A percentile compares a stretch with the other conserved stretches of the same genome.
phyloP scores from a whole-genome alignment of 2,797 vertebrate species.

The Falco naumanni region DNA sequence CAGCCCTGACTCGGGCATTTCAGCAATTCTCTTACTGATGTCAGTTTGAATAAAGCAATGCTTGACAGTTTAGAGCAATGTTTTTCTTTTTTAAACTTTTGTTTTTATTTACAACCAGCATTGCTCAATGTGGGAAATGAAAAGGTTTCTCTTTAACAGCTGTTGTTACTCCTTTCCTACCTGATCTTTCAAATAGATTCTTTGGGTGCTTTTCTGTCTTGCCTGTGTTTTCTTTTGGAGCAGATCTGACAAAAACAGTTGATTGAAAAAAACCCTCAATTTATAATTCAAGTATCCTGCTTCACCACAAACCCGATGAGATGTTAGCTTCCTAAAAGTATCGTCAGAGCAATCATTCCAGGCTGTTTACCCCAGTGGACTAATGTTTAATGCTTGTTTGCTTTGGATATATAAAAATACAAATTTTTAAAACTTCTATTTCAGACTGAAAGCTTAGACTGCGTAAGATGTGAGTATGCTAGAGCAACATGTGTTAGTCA shows the following conservation, averaged over 20 bases:
- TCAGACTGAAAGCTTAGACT: background rate
- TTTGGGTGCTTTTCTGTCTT: background rate
- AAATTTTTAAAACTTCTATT: background rate
- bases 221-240: background rate
- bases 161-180: background rate
- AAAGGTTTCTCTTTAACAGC: background rate
- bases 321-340: too few relatives aligned
- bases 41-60: background rate
- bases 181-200: background rate
- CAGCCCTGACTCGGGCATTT: background rate
- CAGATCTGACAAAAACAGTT: background rate
- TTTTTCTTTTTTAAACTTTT: background rate
- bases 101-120: background rate
- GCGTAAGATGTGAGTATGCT: background rate
- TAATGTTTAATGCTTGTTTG: background rate
- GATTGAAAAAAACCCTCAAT: background rate
- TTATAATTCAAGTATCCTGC: background rate
- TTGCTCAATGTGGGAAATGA: background rate
- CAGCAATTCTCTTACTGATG: background rate
- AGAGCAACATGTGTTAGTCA: slow-evolving; percentile 10
- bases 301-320: background rate
- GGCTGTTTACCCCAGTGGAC: background rate
- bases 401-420: background rate
- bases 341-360: background rate
- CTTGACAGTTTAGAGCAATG: background rate